A percentile compares a stretch with the other conserved stretches of the same genome.
These are phyloP conservation scores for Geothlypis trichas DNA, from an alignment of 2,113 vertebrate genomes.

Conservation along the genomic window DNA sequence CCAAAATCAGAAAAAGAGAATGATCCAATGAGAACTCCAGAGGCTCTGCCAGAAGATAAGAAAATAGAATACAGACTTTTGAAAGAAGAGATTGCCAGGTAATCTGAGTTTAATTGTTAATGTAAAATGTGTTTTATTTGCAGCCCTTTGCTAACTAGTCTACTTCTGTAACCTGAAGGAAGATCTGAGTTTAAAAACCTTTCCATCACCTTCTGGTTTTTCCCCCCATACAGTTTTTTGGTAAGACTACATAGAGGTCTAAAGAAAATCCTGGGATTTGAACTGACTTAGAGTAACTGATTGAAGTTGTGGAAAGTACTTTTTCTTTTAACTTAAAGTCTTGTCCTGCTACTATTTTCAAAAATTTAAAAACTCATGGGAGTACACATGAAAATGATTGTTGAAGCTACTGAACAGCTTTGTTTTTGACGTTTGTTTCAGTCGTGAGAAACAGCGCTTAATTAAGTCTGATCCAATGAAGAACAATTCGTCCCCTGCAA, in stretches of 20 bases:
- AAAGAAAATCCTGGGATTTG: neutral
- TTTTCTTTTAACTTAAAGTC: neutral
- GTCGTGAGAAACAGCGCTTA: slow-evolving; percentile 89
- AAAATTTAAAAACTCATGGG: neutral
- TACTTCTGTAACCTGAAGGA: neutral
- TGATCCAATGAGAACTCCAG: slow-evolving; percentile 87
- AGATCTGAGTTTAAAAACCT: neutral
- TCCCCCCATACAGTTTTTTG: neutral
- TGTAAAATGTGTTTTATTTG: neutral
- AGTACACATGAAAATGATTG: neutral
- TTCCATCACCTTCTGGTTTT: neutral
- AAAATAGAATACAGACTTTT: slow-evolving; percentile 88
- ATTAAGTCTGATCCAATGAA: slow-evolving; percentile 76
- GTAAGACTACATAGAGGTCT: neutral
- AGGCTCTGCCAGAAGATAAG: slow-evolving; percentile 84
- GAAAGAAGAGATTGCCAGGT: slow-evolving; percentile 92
- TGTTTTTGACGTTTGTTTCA: slow-evolving; percentile 47
- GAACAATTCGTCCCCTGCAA: slow-evolving; percentile 66
- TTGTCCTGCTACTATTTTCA: neutral
- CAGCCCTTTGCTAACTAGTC: neutral
- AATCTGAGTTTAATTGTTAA: neutral
- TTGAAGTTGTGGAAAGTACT: neutral
- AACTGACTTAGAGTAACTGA: neutral
- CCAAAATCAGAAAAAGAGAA: slow-evolving; percentile 94
- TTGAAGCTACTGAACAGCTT: neutral